Percentiles rank a stretch among this genome's conserved stretches.
Conservation (phyloP, 2,888 invertebrate genomes). For the Chymomyza amoena region DNA sequence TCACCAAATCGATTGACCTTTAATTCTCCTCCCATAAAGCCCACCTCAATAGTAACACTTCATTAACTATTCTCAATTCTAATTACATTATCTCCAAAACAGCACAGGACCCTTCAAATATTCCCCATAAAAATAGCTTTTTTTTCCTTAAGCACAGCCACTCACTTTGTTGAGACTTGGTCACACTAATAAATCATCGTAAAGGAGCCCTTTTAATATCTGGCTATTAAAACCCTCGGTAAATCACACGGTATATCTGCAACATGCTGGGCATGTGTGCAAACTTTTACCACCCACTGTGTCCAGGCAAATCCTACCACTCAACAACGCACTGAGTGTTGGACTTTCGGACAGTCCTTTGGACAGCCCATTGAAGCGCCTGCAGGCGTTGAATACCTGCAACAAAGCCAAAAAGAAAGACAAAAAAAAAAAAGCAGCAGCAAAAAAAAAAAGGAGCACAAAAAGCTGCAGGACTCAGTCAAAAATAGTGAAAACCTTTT, state of each 20-base stretch:
- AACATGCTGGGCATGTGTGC: background rate
- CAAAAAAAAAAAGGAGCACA: background rate
- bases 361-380: constrained; percentile 5
- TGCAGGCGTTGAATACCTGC: constrained; percentile 25
- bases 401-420: constrained; percentile 21
- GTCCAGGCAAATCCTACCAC: background rate
- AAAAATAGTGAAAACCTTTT: constrained; percentile 35
- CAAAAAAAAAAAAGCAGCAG: constrained; percentile 18
- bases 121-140: too few species aligned
- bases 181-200: too few species aligned
- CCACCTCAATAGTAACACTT: too few species aligned
- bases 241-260: background rate
- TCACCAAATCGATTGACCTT: too few species aligned
- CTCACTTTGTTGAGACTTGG: too few species aligned
- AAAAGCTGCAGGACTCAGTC: background rate
- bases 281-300: constrained; percentile 26
- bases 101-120: too few species aligned
- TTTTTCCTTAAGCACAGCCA: too few species aligned
- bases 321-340: background rate
- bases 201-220: background rate
- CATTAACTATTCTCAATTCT: too few species aligned
- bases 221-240: background rate
- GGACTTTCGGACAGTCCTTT: background rate
- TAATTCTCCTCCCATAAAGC: too few species aligned
- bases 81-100: too few species aligned